Conservation (phyloP, 2,113 vertebrate species). For the Ramphastos sulfuratus region DNA sequence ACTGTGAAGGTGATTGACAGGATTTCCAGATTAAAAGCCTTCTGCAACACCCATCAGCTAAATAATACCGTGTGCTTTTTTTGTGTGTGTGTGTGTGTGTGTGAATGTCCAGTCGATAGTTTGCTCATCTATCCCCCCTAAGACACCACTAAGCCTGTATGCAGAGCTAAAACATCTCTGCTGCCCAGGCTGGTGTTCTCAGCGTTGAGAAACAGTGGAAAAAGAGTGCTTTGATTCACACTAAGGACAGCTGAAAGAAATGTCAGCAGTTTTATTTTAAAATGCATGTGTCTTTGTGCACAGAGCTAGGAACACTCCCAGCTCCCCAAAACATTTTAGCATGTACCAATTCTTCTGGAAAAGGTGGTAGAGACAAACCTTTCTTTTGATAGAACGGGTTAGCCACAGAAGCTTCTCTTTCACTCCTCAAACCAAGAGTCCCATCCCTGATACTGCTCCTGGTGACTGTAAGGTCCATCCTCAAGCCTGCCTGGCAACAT, state of each 20-base stretch:
- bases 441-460: rapidly evolving
- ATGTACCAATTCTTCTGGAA: neutral
- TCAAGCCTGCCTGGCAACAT: neutral
- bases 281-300: neutral
- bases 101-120: too few relatives aligned
- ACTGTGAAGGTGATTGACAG: neutral
- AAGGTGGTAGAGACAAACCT: neutral
- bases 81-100: neutral
- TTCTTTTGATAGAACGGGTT: neutral
- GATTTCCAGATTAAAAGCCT: neutral
- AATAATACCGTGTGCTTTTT: neutral
- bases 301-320: neutral
- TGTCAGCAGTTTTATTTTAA: slow-evolving; percentile 8
- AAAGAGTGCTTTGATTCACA: neutral
- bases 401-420: neutral
- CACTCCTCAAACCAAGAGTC: neutral
- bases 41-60: neutral
- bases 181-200: neutral
- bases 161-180: neutral
- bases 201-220: neutral
- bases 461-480: neutral
- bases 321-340: neutral
- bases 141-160: neutral
- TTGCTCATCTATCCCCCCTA: neutral
- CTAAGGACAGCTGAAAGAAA: neutral